These are phyloP conservation scores for Sebastes goodei DNA, from an alignment of 2,797 vertebrate genomes.

Conservation along the genomic window DNA sequence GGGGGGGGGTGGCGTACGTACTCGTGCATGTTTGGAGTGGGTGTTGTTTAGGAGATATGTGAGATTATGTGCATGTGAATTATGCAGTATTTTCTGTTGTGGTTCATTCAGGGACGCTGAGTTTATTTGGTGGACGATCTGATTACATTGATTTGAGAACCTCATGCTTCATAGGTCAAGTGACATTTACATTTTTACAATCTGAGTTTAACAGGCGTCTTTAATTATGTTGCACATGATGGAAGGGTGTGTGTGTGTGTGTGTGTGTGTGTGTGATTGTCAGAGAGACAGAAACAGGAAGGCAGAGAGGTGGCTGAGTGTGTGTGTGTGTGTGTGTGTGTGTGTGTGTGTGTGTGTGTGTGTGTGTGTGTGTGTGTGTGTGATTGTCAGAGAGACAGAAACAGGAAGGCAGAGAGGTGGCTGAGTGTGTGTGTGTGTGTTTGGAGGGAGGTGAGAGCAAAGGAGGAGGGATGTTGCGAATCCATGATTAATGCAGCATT, in stretches of 20 bases:
- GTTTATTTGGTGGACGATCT: constrained; percentile 19
- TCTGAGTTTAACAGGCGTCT: constrained; percentile 18
- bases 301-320: neutral
- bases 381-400: neutral
- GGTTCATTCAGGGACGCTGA: constrained; percentile 2
- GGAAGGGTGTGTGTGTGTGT: neutral
- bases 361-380: neutral
- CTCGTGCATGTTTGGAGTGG: constrained; percentile 53
- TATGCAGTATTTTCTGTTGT: constrained; percentile 26
- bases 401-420: constrained; percentile 5
- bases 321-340: constrained; percentile 20
- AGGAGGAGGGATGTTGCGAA: constrained; percentile 61
- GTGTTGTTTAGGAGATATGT: constrained; percentile 52
- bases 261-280: neutral
- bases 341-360: neutral
- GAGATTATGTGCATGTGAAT: constrained; percentile 43
- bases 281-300: neutral
- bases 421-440: constrained; percentile 22
- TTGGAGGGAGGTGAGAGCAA: constrained; percentile 46
- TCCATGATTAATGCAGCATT: constrained; percentile 82
- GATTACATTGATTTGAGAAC: constrained; percentile 30
- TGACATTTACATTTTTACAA: constrained; percentile 32
- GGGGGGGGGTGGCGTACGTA: constrained; percentile 19
- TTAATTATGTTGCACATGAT: constrained; percentile 26
- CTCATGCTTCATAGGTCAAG: constrained; percentile 23